A percentile compares a stretch with the other conserved stretches of the same genome.
Conservation (phyloP, 2,113 vertebrate genomes). For the Tauraco erythrolophus region DNA sequence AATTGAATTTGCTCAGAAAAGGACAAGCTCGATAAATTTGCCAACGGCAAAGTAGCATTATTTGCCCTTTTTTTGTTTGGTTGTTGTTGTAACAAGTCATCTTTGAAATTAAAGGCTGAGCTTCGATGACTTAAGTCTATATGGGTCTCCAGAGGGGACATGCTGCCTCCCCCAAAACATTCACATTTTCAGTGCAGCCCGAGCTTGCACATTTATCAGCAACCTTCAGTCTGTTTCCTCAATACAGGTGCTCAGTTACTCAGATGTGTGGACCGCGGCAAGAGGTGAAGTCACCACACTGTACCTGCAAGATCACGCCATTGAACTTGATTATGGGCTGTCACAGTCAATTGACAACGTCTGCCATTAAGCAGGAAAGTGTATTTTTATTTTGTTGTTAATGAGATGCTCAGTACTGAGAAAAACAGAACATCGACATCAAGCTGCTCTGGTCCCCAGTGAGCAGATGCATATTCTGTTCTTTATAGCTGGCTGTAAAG, state of each 20-base stretch:
- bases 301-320: background rate
- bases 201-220: background rate
- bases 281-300: background rate
- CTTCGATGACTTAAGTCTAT: background rate
- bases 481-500: background rate
- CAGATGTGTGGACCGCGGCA: background rate
- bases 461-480: background rate
- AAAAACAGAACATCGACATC: background rate
- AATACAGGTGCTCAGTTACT: background rate
- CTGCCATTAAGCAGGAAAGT: background rate
- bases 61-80: background rate
- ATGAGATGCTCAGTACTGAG: background rate
- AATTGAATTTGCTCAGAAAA: conserved; percentile 21
- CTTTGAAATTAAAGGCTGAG: background rate
- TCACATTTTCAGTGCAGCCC: background rate
- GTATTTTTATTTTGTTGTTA: background rate
- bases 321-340: background rate
- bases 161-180: background rate
- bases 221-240: background rate
- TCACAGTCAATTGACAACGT: background rate
- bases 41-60: background rate
- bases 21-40: conserved; percentile 22
- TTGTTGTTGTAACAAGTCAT: background rate
- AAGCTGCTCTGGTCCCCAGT: background rate
- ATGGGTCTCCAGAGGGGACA: background rate